These are phyloP conservation scores for Leptoclinus maculatus DNA, from an alignment of 2,797 vertebrate genomes.

Conservation along the genomic window DNA sequence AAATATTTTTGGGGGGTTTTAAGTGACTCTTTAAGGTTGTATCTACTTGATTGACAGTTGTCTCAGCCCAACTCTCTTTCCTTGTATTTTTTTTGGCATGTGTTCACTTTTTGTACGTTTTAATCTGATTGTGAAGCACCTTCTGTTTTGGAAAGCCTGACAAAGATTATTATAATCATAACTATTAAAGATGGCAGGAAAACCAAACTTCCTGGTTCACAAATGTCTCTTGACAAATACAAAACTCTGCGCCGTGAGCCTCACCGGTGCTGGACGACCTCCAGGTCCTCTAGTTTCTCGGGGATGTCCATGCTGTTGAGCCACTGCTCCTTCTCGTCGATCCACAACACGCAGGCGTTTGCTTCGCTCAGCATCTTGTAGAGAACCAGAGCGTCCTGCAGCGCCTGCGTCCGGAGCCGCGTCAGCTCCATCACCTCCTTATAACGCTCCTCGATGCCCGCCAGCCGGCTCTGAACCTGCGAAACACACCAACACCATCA, in stretches of 20 bases:
- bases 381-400: slow-evolving; percentile 95
- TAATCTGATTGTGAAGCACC: background rate
- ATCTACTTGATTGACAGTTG: background rate
- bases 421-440: slow-evolving; percentile 94
- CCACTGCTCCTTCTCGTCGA: slow-evolving; percentile 98
- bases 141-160: background rate
- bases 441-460: slow-evolving; percentile 96
- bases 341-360: slow-evolving; percentile 94
- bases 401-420: slow-evolving; percentile 92
- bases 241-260: background rate
- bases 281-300: slow-evolving; percentile 94
- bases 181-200: background rate
- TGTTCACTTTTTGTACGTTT: background rate
- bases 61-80: background rate
- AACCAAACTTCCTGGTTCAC: background rate
- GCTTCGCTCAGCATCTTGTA: slow-evolving; percentile 97
- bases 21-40: background rate
- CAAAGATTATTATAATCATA: background rate
- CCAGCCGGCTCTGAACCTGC: slow-evolving; percentile 87
- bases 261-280: slow-evolving; percentile 95
- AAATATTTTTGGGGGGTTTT: no score
- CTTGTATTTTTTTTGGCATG: no score
- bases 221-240: background rate
- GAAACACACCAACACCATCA: background rate
- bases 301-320: slow-evolving; percentile 95